phyloP scores from a whole-genome alignment of 2,888 invertebrate genomes.

The Strigamia crassipes region DNA sequence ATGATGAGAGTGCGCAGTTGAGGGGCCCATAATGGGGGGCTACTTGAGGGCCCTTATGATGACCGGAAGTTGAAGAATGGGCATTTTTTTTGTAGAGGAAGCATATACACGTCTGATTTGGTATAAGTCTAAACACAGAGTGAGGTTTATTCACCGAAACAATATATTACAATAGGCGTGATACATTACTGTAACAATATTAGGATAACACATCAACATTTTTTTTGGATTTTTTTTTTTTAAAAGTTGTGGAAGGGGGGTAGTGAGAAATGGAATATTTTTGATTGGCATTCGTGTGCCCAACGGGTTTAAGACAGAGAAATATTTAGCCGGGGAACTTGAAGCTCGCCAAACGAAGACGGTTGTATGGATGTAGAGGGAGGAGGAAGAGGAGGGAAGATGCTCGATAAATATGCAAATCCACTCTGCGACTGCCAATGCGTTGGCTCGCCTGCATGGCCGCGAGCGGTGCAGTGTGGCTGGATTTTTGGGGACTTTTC shows the following conservation, averaged over 20 bases:
- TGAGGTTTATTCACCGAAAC: too few relatives aligned
- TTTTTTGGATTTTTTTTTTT: too few relatives aligned
- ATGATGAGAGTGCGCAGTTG: too few relatives aligned
- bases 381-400: conserved; percentile 6
- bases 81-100: too few relatives aligned
- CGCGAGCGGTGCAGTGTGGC: conserved; percentile 2
- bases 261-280: neutral
- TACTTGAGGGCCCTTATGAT: too few relatives aligned
- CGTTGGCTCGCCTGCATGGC: conserved; percentile 30
- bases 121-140: too few relatives aligned
- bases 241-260: neutral
- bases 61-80: too few relatives aligned
- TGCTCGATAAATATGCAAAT: conserved; percentile 30
- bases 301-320: neutral
- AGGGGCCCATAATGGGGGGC: too few relatives aligned
- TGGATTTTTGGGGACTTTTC: conserved; percentile 17
- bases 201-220: too few relatives aligned
- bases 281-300: neutral
- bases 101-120: too few relatives aligned
- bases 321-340: conserved; percentile 24
- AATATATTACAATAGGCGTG: too few relatives aligned
- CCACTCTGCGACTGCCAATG: conserved; percentile 26
- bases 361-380: neutral
- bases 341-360: neutral
- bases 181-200: too few relatives aligned